A percentile compares a stretch with the other conserved stretches of the same genome.
phyloP scores from a whole-genome alignment of 1,140 invertebrate genomes.

The Notospermus geniculatus region DNA sequence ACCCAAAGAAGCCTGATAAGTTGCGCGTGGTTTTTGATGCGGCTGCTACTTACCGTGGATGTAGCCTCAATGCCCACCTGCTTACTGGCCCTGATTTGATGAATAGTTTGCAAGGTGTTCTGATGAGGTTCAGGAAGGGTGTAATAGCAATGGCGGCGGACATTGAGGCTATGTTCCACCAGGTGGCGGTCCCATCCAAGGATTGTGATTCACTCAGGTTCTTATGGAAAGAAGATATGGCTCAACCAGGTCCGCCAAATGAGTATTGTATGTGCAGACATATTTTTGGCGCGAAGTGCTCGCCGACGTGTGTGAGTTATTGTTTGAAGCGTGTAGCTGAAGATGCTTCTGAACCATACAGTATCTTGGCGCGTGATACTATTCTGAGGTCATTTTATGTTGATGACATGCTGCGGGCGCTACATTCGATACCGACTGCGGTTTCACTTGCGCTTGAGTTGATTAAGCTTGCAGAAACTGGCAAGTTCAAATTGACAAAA shows the following conservation, averaged over 20 bases:
- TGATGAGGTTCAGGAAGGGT: no score
- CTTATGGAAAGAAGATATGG: background rate
- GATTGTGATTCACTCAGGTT: background rate
- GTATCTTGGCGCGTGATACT: background rate
- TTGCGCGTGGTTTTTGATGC: slow-evolving; percentile 29
- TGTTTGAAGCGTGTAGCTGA: background rate
- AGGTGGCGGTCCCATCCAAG: background rate
- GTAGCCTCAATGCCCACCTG: slow-evolving; percentile 19
- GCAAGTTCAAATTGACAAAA: no score
- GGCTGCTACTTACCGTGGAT: slow-evolving; percentile 17
- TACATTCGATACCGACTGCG: background rate
- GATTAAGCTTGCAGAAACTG: no score
- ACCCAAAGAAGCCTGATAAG: slow-evolving; percentile 22
- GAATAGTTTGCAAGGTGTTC: slow-evolving; percentile 19
- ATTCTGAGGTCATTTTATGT: background rate
- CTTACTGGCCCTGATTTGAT: slow-evolving; percentile 25
- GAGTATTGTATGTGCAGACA: background rate
- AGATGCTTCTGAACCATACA: background rate
- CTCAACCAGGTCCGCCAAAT: background rate
- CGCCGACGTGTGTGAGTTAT: background rate
- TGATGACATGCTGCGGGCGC: background rate
- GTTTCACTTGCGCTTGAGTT: no score
- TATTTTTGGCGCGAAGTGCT: slow-evolving; percentile 2
- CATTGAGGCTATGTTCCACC: slow-evolving; percentile 9
- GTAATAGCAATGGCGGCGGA: background rate